A percentile compares a stretch with the other conserved stretches of the same genome.
These are phyloP conservation scores for Lasiurus borealis DNA, from an alignment of 2,113 vertebrate species.

Conservation along the genomic window DNA sequence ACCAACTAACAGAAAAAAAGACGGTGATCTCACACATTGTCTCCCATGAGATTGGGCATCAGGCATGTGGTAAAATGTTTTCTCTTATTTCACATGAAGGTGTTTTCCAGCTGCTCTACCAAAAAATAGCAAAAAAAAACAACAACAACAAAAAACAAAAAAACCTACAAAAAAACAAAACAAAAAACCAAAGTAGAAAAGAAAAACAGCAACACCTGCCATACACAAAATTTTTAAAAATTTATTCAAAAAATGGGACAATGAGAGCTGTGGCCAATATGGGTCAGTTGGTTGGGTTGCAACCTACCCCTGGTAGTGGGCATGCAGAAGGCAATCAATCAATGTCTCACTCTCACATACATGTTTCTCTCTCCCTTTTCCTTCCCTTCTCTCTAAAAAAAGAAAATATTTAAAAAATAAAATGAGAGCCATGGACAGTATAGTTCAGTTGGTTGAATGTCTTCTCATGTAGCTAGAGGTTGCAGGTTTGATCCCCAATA, in stretches of 20 bases:
- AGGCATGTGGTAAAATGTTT: constrained; percentile 89
- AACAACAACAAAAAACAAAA: not conserved
- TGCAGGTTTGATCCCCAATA: too few relatives aligned
- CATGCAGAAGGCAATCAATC: not conserved
- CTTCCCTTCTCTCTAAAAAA: not conserved
- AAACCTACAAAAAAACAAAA: not conserved
- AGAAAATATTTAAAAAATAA: too few relatives aligned
- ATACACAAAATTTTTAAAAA: not conserved
- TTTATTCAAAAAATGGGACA: not conserved
- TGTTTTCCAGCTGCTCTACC: not conserved
- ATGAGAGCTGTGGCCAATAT: not conserved
- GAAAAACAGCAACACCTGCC: not conserved
- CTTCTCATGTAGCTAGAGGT: too few relatives aligned
- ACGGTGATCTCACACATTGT: constrained; percentile 75
- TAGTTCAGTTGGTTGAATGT: too few relatives aligned
- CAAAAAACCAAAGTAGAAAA: not conserved
- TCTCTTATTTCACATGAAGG: constrained; percentile 53
- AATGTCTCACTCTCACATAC: not conserved
- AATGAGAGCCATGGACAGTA: too few relatives aligned
- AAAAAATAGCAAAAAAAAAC: not conserved
- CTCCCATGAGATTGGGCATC: constrained; percentile 90
- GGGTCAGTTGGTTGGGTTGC: not conserved
- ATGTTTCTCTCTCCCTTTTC: not conserved
- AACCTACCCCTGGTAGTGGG: not conserved
- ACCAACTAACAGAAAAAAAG: constrained; percentile 79